These are phyloP conservation scores for Tromatobia lineatoria DNA, from an alignment of 2,888 invertebrate genomes.

Conservation along the genomic window DNA sequence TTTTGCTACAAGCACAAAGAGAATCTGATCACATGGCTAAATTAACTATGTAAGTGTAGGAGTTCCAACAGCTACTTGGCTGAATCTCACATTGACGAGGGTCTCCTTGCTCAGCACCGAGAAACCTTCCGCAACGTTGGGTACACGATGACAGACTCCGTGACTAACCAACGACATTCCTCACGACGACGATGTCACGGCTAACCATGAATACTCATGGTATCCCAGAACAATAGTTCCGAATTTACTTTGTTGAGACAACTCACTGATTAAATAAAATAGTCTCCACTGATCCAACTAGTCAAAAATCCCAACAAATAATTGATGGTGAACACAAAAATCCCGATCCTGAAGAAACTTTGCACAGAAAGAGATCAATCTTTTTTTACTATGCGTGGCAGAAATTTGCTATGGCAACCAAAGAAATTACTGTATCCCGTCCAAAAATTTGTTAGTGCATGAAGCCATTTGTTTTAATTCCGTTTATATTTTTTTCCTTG, in stretches of 20 bases:
- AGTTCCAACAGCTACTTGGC: conserved; percentile 44
- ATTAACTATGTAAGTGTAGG: conserved; percentile 60
- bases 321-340: too few relatives aligned
- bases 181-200: conserved; percentile 17
- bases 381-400: too few relatives aligned
- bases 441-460: too few relatives aligned
- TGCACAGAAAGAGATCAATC: too few relatives aligned
- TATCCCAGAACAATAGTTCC: too few relatives aligned
- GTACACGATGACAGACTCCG: conserved; percentile 59
- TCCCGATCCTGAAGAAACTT: too few relatives aligned
- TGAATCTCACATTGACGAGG: conserved; percentile 64
- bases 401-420: too few relatives aligned
- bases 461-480: too few relatives aligned
- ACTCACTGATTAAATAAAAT: background rate
- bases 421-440: too few relatives aligned
- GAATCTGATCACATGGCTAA: conserved; percentile 60
- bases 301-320: too few relatives aligned
- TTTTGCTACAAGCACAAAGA: conserved; percentile 17
- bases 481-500: background rate
- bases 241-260: background rate
- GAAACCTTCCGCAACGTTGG: conserved; percentile 65
- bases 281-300: too few relatives aligned
- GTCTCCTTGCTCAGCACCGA: conserved; percentile 42
- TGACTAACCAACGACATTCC: conserved; percentile 37
- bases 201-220: conserved; percentile 1